Conservation (phyloP, 2,888 invertebrate genomes). For the Orthosia incerta region DNA sequence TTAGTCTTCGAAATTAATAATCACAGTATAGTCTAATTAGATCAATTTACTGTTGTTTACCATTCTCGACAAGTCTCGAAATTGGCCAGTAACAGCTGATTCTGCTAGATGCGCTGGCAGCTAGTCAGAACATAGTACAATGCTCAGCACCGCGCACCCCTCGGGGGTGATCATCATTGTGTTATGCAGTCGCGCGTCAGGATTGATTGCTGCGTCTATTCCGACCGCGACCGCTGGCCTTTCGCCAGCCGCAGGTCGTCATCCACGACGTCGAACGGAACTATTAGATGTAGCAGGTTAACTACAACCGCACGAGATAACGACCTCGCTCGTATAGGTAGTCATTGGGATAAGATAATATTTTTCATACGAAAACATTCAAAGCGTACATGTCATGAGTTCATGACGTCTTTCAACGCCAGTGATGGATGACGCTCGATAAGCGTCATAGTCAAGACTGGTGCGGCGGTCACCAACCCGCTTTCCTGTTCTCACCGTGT, state of each 20-base stretch:
- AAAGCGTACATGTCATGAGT: background rate
- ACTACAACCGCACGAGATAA: slow-evolving; percentile 1
- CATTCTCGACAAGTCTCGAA: background rate
- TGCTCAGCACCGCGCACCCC: background rate
- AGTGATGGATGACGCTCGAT: background rate
- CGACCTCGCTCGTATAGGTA: background rate
- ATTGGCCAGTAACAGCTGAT: slow-evolving; percentile 3
- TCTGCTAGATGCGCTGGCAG: background rate
- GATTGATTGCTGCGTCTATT: slow-evolving; percentile 34
- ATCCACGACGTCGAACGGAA: slow-evolving; percentile 13
- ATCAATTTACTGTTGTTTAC: slow-evolving; percentile 10
- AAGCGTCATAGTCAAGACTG: slow-evolving; percentile 1
- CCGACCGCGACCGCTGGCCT: slow-evolving; percentile 44
- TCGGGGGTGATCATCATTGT: slow-evolving; percentile 13
- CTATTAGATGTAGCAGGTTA: slow-evolving; percentile 11
- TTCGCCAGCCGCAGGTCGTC: slow-evolving; percentile 49
- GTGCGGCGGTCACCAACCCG: background rate
- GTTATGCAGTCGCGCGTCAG: slow-evolving; percentile 21
- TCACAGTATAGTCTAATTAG: too few relatives aligned
- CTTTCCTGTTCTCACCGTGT: background rate
- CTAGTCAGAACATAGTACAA: slow-evolving; percentile 10
- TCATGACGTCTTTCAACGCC: slow-evolving; percentile 7
- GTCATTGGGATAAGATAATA: background rate
- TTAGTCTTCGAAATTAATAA: too few relatives aligned
- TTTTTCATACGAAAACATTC: background rate